phyloP scores from a whole-genome alignment of 2,113 vertebrate genomes.

The Jacana jacana region DNA sequence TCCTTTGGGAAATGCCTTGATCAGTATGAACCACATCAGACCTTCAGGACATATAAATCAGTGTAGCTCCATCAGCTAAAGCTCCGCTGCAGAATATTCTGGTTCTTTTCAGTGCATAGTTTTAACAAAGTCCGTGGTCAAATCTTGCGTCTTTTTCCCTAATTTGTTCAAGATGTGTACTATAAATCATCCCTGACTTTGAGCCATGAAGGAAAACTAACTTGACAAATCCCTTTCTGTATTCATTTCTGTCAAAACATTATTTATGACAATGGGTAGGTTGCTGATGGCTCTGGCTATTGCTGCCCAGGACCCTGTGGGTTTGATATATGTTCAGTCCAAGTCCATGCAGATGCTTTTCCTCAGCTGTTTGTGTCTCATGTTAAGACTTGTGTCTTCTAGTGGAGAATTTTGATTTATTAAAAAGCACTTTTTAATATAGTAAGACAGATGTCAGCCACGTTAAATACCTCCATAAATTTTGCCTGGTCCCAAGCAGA shows the following conservation, averaged over 20 bases:
- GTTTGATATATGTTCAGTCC: background rate
- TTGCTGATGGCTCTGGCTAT: slow-evolving; percentile 6
- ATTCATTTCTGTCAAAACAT: background rate
- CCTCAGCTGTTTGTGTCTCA: slow-evolving; percentile 13
- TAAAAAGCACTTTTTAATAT: slow-evolving; percentile 16
- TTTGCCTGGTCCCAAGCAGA: background rate
- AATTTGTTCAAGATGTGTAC: background rate
- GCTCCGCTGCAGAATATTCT: background rate
- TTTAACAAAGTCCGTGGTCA: background rate
- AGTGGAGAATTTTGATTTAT: slow-evolving; percentile 33
- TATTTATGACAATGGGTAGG: background rate
- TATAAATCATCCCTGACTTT: background rate
- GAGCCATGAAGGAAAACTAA: background rate
- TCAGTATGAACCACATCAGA: background rate
- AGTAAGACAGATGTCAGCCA: slow-evolving; percentile 31
- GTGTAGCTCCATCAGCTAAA: background rate
- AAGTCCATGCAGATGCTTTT: slow-evolving; percentile 20
- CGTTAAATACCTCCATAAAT: slow-evolving; percentile 48
- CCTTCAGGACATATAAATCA: background rate
- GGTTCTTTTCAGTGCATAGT: background rate
- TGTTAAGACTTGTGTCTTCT: slow-evolving; percentile 44
- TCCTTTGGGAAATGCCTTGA: background rate
- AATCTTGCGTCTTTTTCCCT: background rate
- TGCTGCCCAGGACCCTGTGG: background rate
- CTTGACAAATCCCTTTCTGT: slow-evolving; percentile 8